A percentile compares a stretch with the other conserved stretches of the same genome.
phyloP scores from a whole-genome alignment of 2,888 invertebrate species.

The Odontocolon sp. region DNA sequence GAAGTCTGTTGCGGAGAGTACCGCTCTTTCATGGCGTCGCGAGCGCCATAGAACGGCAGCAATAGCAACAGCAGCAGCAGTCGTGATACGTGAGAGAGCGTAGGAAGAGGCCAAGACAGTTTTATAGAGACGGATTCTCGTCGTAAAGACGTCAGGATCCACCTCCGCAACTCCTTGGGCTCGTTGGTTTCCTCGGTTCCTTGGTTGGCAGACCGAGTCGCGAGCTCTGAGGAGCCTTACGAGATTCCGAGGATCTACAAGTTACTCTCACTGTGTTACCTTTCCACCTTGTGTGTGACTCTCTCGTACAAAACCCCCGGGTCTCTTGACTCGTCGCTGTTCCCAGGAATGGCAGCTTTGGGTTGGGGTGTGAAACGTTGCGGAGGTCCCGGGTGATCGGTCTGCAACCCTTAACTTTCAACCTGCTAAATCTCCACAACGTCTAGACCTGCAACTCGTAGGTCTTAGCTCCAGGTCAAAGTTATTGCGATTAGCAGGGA shows the following conservation, averaged over 20 bases:
- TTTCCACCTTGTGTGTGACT: slow-evolving; percentile 29
- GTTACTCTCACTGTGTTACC: slow-evolving; percentile 63
- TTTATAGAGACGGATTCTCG: slow-evolving; percentile 78
- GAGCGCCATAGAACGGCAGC: slow-evolving; percentile 19
- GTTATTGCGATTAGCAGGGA: slow-evolving; percentile 13
- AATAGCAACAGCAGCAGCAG: slow-evolving; percentile 38
- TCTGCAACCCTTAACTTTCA: slow-evolving; percentile 62
- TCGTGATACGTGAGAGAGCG: slow-evolving; percentile 35
- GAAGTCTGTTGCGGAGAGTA: slow-evolving; percentile 41
- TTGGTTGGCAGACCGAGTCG: slow-evolving; percentile 48
- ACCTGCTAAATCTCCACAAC: slow-evolving; percentile 60
- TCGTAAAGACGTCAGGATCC: slow-evolving; percentile 76
- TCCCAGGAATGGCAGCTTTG: not conserved
- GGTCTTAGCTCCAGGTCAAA: not conserved
- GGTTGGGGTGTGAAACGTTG: slow-evolving; percentile 14
- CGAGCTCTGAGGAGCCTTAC: slow-evolving; percentile 64
- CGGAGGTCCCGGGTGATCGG: slow-evolving; percentile 48
- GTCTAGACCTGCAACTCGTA: not conserved
- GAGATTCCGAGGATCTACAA: slow-evolving; percentile 72
- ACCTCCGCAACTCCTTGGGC: slow-evolving; percentile 68
- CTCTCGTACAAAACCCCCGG: slow-evolving; percentile 59
- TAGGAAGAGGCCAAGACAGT: slow-evolving; percentile 72
- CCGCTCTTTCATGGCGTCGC: slow-evolving; percentile 40
- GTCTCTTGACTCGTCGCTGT: slow-evolving; percentile 56
- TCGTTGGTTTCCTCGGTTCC: slow-evolving; percentile 65